Evolutionary conservation across 1,140 invertebrate species (phyloP).

Genomic region (Formica exsecta): DNA sequence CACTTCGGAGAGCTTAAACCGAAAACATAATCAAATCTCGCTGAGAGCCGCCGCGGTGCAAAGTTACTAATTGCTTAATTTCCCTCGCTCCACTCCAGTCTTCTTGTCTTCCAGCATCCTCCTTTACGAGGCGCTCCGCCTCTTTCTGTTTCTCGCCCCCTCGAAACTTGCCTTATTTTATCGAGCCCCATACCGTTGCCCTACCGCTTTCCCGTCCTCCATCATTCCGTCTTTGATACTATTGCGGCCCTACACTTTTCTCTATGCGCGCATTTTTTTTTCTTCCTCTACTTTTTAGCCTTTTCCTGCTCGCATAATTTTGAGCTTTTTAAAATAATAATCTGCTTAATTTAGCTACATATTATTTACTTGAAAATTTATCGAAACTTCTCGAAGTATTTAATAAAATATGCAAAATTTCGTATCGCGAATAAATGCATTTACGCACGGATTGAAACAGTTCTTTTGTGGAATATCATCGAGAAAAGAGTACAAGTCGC

Average conservation of each 20-base stretch:
- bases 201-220: neutral
- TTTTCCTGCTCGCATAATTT: too few species aligned
- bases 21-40: conserved; percentile 87
- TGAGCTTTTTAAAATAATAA: too few species aligned
- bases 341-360: too few species aligned
- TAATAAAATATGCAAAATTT: conserved; percentile 24
- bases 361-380: neutral
- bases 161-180: conserved; percentile 31
- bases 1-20: conserved; percentile 82
- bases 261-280: neutral
- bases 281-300: neutral
- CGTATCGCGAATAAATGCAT: neutral
- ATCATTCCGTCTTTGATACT: conserved; percentile 25
- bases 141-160: conserved; percentile 51
- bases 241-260: neutral
- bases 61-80: conserved; percentile 87
- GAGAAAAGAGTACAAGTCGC: conserved; percentile 29
- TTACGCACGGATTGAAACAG: conserved; percentile 36
- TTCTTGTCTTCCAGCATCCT: conserved; percentile 67
- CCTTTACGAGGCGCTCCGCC: conserved; percentile 37
- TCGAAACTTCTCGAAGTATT: neutral
- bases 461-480: conserved; percentile 19
- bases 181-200: neutral
- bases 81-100: conserved; percentile 79
- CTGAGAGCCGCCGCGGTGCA: conserved; percentile 84